A percentile compares a stretch with the other conserved stretches of the same genome.
These are phyloP conservation scores for Rutpela maculata DNA, from an alignment of 2,888 invertebrate species.

Conservation along the genomic window DNA sequence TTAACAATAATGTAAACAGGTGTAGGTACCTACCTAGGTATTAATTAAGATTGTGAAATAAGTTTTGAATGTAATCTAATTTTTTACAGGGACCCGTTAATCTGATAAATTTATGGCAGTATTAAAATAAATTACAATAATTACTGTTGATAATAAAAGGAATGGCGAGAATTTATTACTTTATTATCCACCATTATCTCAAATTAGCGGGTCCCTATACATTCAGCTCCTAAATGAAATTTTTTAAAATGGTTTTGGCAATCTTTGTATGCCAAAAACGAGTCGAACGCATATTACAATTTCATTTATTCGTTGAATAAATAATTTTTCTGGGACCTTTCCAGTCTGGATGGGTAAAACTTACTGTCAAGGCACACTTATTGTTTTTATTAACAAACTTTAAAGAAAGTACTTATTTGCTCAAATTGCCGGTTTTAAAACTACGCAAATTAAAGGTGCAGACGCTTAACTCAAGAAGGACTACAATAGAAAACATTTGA, in stretches of 20 bases:
- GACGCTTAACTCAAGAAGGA: background rate
- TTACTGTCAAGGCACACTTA: background rate
- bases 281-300: background rate
- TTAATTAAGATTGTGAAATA: too few species aligned
- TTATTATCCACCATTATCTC: background rate
- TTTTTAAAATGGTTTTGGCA: background rate
- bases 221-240: background rate
- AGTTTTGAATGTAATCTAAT: background rate
- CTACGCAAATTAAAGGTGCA: background rate
- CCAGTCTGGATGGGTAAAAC: background rate
- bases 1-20: too few species aligned
- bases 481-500: background rate
- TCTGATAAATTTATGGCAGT: background rate
- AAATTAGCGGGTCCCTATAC: background rate
- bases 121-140: background rate
- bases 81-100: background rate
- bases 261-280: background rate
- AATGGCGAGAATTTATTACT: background rate
- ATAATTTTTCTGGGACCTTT: too few species aligned
- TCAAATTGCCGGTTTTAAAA: background rate
- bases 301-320: too few species aligned
- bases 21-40: too few species aligned
- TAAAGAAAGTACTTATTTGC: background rate
- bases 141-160: background rate
- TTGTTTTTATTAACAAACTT: slow-evolving; percentile 1